Evolutionary conservation across 2,797 vertebrate species (phyloP), one percentile per base, ranked within the genome.

Genomic region (Enteromius treurensis): DNA sequence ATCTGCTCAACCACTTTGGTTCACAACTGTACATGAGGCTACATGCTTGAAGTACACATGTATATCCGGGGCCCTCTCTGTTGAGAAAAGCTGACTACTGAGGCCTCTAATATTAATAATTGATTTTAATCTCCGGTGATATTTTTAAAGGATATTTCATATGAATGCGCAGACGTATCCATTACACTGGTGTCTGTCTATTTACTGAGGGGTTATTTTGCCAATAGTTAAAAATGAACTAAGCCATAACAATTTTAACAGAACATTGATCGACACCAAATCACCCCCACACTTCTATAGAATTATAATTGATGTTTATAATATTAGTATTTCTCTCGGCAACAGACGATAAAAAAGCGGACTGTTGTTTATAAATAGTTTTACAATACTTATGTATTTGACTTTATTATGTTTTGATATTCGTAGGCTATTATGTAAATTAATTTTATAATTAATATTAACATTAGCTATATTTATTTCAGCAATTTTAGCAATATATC

Each of bases 371-470:
- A 45, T 1, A 45, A 47, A 62, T 80, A 53, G 19, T 45, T 15
- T 5, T n/a, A 34, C 32, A 67, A 4, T 81, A 62, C 8, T 23
- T 55, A 37, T 14, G 19, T 69, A 29, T 32, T 29, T 29, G 3
- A 19, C 11, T 80, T 11, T 10, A 17, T 37, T 55, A 2, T 42
- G 5, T 29, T 42, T 75, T 55, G 15, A 29, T 40, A 23, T 69
- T 51, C 13, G 3, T 79, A 51, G 3, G 23, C 15, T 47, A 26
- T 75, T 65, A 40, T 85, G 21, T 84, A 82, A 88, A n/a, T 49
- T 4, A n/a, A 45, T 71, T 5, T 14, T 15, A 80, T 47, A 3
- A n/a, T 60, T 32, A 34, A 60, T 34, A 62, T 73, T 21, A 53
- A 68, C 13, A 53, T 29, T 11, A 29, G 26, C n/a, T 26, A 7